A percentile compares a stretch with the other conserved stretches of the same genome.
phyloP scores from a whole-genome alignment of 2,113 vertebrate species.

The Dascyllus trimaculatus region DNA sequence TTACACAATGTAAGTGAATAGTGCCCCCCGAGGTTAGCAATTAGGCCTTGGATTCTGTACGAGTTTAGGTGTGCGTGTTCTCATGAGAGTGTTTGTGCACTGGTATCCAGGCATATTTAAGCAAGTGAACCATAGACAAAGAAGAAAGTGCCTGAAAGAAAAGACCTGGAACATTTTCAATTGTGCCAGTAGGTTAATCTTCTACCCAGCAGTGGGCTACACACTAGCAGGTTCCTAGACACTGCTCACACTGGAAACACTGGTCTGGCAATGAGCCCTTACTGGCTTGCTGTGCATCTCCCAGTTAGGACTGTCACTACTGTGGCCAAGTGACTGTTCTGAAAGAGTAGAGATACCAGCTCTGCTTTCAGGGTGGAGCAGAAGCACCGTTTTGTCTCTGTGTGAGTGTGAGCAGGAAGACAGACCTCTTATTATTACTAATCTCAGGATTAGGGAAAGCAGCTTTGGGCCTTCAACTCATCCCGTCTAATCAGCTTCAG shows the following conservation, averaged over 20 bases:
- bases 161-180: constrained; percentile 66
- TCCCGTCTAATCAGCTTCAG: constrained; percentile 76
- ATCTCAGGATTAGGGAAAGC: constrained; percentile 82
- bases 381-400: constrained; percentile 56
- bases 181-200: constrained; percentile 78
- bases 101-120: constrained; percentile 30
- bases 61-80: background rate
- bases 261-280: constrained; percentile 66
- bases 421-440: constrained; percentile 80
- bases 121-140: constrained; percentile 42
- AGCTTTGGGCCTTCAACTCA: constrained; percentile 74
- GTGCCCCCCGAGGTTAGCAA: constrained; percentile 11
- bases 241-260: constrained; percentile 54
- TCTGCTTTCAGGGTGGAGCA: constrained; percentile 62
- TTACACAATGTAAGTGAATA: constrained; percentile 19
- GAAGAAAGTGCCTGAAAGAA: constrained; percentile 36
- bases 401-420: constrained; percentile 66
- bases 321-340: constrained; percentile 70
- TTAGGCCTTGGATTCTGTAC: constrained; percentile 12
- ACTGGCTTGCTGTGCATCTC: constrained; percentile 57
- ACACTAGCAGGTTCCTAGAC: constrained; percentile 35
- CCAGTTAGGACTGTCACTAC: constrained; percentile 53
- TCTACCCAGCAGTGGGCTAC: constrained; percentile 35
- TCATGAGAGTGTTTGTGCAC: background rate
- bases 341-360: constrained; percentile 77